Evolutionary conservation across 2,888 invertebrate genomes (phyloP).

Genomic region (Machimus rusticus): DNA sequence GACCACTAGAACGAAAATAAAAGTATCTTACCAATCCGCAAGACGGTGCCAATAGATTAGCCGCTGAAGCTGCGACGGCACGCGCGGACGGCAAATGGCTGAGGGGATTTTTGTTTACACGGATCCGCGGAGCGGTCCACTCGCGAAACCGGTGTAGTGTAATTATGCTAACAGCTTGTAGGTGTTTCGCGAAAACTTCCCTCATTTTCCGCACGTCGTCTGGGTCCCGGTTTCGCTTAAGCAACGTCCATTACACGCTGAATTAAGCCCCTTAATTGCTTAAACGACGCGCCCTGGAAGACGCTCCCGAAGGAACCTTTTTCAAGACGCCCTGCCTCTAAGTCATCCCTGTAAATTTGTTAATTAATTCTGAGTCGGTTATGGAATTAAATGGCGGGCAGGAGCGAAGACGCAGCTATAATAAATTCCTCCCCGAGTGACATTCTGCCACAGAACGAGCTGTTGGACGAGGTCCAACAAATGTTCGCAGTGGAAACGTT

Average conservation of each 20-base stretch:
- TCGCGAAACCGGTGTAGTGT: background rate
- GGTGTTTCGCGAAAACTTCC: background rate
- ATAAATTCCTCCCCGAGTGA: slow-evolving; percentile 30
- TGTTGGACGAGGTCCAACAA: slow-evolving; percentile 19
- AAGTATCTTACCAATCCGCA: background rate
- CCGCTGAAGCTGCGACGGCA: background rate
- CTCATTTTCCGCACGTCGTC: background rate
- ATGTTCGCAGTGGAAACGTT: slow-evolving; percentile 3
- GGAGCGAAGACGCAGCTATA: background rate
- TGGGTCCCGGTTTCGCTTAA: background rate
- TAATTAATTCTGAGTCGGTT: slow-evolving; percentile 25
- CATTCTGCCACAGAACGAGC: background rate
- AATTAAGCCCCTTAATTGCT: background rate
- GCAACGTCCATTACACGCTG: background rate
- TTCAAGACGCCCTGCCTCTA: background rate
- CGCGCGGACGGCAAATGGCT: background rate
- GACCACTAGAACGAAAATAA: slow-evolving; percentile 27
- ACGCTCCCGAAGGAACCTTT: background rate
- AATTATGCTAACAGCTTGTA: slow-evolving; percentile 1
- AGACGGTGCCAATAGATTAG: background rate
- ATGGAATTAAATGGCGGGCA: background rate
- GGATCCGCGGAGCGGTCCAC: background rate
- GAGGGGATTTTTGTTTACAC: slow-evolving; percentile 10
- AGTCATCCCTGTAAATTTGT: background rate
- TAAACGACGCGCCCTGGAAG: background rate